Conservation (phyloP, 2,113 vertebrate genomes). For the Pyrgilauda ruficollis region DNA sequence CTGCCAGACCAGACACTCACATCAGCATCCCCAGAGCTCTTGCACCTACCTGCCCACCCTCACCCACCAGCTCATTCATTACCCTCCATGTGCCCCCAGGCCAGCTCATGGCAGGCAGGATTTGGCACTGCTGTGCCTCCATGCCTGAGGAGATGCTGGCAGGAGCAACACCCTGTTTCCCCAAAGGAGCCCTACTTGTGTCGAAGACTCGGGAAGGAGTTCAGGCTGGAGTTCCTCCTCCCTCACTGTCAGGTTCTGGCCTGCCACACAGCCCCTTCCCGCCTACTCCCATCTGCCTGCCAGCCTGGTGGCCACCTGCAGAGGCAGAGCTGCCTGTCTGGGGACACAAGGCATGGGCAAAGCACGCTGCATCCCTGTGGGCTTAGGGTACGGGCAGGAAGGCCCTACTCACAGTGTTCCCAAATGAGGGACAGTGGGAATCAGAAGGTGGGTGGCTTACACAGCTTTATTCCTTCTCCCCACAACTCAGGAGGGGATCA, state of each 20-base stretch:
- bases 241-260: neutral
- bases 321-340: neutral
- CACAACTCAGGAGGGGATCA: neutral
- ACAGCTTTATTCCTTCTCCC: neutral
- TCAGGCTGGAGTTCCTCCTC: neutral
- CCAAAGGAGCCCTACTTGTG: neutral
- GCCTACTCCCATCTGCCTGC: neutral
- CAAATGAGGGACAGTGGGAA: neutral
- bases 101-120: neutral
- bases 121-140: neutral
- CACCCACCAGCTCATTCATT: neutral
- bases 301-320: neutral
- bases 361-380: neutral
- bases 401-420: accelerated
- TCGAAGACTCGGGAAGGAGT: neutral
- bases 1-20: neutral
- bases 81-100: neutral
- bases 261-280: neutral
- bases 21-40: neutral
- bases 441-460: neutral
- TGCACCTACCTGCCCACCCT: neutral
- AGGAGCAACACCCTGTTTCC: neutral
- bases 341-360: neutral
- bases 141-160: neutral
- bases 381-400: neutral